phyloP scores from a whole-genome alignment of 2,888 invertebrate species.

The Sminthurinus aureus region DNA sequence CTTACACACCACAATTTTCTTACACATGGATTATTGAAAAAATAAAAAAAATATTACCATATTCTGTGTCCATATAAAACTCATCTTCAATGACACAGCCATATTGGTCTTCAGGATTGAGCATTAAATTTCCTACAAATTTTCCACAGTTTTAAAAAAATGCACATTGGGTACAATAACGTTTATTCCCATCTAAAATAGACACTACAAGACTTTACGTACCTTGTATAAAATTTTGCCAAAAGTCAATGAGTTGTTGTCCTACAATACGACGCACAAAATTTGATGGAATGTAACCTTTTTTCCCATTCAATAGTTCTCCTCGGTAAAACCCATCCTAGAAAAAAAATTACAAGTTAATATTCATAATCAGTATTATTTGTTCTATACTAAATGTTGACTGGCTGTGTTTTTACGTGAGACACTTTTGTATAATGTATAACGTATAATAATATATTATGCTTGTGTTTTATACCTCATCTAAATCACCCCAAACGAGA shows the following conservation, averaged over 20 bases:
- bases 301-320: conserved; percentile 23
- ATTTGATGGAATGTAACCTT: conserved; percentile 22
- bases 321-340: conserved; percentile 30
- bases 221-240: conserved; percentile 20
- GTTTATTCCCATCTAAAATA: too few species aligned
- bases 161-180: not conserved
- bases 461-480: not conserved
- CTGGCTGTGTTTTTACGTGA: not conserved
- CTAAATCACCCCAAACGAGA: conserved; percentile 19
- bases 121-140: conserved; percentile 18
- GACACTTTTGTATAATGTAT: not conserved
- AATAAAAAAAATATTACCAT: not conserved
- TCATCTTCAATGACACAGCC: conserved; percentile 14
- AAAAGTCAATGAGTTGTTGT: conserved; percentile 22
- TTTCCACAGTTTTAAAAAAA: not conserved
- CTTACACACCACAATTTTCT: too few species aligned
- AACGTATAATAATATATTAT: too few species aligned
- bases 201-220: not conserved
- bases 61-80: not conserved
- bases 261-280: conserved; percentile 17
- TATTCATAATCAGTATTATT: not conserved
- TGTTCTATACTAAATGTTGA: not conserved
- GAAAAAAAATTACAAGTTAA: not conserved
- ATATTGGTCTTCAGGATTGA: conserved; percentile 24
- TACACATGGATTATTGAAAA: too few species aligned